Conservation (phyloP, 2,113 vertebrate species). For the Myotis brandtii region DNA sequence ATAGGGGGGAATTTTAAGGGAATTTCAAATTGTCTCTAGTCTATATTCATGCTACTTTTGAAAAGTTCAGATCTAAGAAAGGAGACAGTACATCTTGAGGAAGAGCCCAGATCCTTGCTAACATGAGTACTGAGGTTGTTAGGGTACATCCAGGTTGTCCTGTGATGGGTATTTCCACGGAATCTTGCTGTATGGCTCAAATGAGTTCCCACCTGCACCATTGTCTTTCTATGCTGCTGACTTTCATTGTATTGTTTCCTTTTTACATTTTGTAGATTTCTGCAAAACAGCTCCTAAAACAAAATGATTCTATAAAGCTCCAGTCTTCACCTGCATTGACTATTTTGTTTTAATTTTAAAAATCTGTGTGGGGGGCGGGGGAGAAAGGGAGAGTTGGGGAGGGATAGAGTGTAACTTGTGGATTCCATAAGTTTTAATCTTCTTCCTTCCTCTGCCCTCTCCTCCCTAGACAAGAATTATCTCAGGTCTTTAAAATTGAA, state of each 20-base stretch:
- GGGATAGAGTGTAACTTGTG: not conserved
- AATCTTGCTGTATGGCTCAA: not conserved
- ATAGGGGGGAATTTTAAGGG: not conserved
- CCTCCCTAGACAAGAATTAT: slow-evolving; percentile 26
- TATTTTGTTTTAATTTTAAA: slow-evolving; percentile 19
- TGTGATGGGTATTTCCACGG: not conserved
- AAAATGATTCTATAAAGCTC: slow-evolving; percentile 4
- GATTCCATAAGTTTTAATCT: slow-evolving; percentile 37
- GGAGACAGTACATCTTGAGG: not conserved
- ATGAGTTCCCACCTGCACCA: not conserved
- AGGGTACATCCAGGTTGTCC: not conserved
- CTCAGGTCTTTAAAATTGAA: slow-evolving; percentile 42
- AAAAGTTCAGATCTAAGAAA: not conserved
- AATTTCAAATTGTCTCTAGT: not conserved
- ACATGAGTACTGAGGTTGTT: not conserved
- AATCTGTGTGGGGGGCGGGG: not conserved
- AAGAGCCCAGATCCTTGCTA: not conserved
- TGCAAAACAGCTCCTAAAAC: slow-evolving; percentile 32
- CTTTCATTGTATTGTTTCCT: not conserved
- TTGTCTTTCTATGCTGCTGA: not conserved
- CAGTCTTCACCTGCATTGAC: not conserved
- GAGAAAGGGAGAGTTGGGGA: not conserved
- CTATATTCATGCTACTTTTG: not conserved
- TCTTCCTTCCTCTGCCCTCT: not conserved
- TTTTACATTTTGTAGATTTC: slow-evolving; percentile 25